These are phyloP conservation scores for Penaeus japonicus DNA, from an alignment of 1,140 invertebrate genomes.

Conservation along the genomic window DNA sequence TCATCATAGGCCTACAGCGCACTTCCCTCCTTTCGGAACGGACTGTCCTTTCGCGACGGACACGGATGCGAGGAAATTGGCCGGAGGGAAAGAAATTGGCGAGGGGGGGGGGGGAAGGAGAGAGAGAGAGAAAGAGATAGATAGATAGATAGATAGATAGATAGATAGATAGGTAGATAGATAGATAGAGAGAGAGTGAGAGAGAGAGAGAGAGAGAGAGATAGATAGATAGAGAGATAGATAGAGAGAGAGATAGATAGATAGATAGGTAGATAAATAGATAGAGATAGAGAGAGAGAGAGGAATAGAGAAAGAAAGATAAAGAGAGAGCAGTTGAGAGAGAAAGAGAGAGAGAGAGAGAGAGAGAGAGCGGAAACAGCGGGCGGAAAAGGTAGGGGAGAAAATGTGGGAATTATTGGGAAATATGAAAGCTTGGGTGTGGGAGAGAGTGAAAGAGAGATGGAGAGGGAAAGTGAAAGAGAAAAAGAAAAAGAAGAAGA, in stretches of 20 bases:
- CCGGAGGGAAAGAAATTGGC: no score
- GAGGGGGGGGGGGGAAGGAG: no score
- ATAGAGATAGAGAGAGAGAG: neutral
- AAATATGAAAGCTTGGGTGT: neutral
- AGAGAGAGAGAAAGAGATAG: no score
- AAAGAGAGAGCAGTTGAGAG: neutral
- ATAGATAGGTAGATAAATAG: neutral
- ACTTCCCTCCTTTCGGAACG: no score
- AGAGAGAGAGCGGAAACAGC: conserved; percentile 4
- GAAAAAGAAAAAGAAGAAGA: neutral
- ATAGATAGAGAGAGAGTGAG: no score
- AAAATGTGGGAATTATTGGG: neutral
- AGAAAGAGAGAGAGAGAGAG: conserved; percentile 4
- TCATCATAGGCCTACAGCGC: no score
- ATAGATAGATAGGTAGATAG: no score
- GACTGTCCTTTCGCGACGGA: no score
- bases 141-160: no score
- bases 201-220: no score
- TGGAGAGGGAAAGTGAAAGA: neutral
- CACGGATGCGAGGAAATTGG: no score
- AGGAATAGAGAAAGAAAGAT: neutral
- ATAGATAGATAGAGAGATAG: neutral
- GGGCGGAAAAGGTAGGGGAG: neutral
- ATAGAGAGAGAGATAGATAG: neutral
- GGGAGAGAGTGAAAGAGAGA: neutral